These are phyloP conservation scores for Oncopodura yosiiana DNA, from an alignment of 1,140 invertebrate species.

Conservation along the genomic window DNA sequence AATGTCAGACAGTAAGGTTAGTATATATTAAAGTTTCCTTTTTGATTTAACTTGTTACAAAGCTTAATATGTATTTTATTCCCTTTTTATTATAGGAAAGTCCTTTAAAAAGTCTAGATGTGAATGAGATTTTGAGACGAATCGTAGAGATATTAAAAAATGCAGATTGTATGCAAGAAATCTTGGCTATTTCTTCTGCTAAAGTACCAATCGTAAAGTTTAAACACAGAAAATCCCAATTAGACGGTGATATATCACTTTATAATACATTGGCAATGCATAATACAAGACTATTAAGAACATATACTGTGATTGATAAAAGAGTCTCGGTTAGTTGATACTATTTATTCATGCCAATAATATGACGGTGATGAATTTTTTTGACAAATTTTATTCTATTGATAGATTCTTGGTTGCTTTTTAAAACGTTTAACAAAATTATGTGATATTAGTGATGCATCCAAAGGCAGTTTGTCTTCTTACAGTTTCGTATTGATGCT, in stretches of 20 bases:
- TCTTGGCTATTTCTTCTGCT: conserved; percentile 49
- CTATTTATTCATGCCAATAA: neutral
- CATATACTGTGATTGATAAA: conserved; percentile 48
- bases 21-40: no score
- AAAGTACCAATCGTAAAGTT: conserved; percentile 60
- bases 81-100: neutral
- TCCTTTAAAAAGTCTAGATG: conserved; percentile 8
- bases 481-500: conserved; percentile 56
- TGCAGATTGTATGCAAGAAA: conserved; percentile 40
- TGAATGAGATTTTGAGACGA: conserved; percentile 37
- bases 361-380: neutral
- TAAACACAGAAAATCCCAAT: conserved; percentile 39
- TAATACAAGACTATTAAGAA: conserved; percentile 48
- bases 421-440: conserved; percentile 53
- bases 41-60: no score
- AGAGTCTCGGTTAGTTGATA: conserved; percentile 41
- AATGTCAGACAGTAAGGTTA: conserved; percentile 35
- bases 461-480: conserved; percentile 52
- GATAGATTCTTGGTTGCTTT: conserved; percentile 47
- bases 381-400: neutral
- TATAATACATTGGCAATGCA: conserved; percentile 51
- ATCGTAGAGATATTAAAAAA: conserved; percentile 42
- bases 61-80: neutral
- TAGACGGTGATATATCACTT: conserved; percentile 54
- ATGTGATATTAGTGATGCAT: conserved; percentile 55